Evolutionary conservation across 2,888 invertebrate species (phyloP), one percentile per base, ranked within the genome.

Genomic region (Ephialtes manifestator): DNA sequence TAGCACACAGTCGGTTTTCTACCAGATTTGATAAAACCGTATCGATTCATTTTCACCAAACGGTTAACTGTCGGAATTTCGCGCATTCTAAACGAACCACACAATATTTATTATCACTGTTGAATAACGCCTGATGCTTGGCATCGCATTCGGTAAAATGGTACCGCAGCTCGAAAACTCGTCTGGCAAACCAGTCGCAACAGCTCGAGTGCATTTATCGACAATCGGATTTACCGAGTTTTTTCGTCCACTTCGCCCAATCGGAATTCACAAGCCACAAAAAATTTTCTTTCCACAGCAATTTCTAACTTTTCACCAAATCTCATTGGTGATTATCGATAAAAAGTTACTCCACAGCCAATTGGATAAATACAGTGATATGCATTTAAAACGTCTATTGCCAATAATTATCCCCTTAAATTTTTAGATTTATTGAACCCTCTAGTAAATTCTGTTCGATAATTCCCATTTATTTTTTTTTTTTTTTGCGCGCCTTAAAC

Each of bases 201-300:
- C 43, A 65, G 65, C 65, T 65, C 39, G 43, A 18, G 46, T 68
- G 46, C 68, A 68, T 68, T 68, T 68, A 68, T 68, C 68, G 68
- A 24, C 48, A 24, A 68, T 68, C 48, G 68, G 68, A 68, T 68
- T 68, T 68, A 15, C 13, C 46, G 68, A 46, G 68, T 4, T 28
- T 24, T 68, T 68, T 68, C 39, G 2, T 13, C 65, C 20, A 2
- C 43, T 11, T 20, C 18, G n/a, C 3, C 4, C 39, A 10, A 43
- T 39, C 18, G 43, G 18, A 65, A 65, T 65, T 65, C 65, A 65
- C 63, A 35, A 58, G 58, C 65, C 43, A 39, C 43, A 43, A 39
- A n/a, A 10, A 28, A 4, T 10, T n/a, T 63, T 18, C 35, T 39
- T 20, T 65, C 20, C 11, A 43, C 35, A 4, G 4, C 20, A 43